Evolutionary conservation across 1,140 invertebrate genomes (phyloP).

Genomic region (Kradibia gibbosae): DNA sequence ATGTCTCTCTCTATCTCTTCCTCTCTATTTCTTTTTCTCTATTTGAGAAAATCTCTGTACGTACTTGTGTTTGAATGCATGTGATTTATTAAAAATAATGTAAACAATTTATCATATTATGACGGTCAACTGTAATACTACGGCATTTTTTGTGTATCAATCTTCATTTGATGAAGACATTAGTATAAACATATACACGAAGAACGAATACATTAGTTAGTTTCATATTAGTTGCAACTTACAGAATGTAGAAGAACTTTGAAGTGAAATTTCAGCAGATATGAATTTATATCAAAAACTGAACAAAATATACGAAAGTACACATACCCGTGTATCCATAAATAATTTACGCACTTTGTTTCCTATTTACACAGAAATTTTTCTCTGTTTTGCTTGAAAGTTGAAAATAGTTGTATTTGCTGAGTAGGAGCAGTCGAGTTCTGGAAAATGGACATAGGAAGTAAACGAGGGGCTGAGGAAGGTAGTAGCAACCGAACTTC

Average conservation of each 20-base stretch:
- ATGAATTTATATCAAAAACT: not conserved
- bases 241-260: not conserved
- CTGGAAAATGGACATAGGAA: not conserved
- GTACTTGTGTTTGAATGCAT: not conserved
- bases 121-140: not conserved
- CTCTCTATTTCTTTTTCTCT: not conserved
- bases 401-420: not conserved
- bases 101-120: constrained; percentile 5
- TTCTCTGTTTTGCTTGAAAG: not conserved
- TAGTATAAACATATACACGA: not conserved
- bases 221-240: not conserved
- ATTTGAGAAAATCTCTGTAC: too few species aligned
- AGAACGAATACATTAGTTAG: not conserved
- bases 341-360: not conserved
- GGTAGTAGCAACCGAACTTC: not conserved
- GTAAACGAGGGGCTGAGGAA: not conserved
- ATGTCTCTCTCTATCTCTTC: constrained; percentile 27
- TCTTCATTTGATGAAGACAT: not conserved
- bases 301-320: not conserved
- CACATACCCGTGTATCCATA: not conserved
- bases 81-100: too few species aligned
- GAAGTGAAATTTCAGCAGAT: not conserved
- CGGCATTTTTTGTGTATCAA: not conserved
- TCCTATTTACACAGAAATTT: not conserved
- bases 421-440: not conserved